Base-by-base conservation (phyloP, 2,113 vertebrate genomes). In the Cephalopholis sonnerati region DNA sequence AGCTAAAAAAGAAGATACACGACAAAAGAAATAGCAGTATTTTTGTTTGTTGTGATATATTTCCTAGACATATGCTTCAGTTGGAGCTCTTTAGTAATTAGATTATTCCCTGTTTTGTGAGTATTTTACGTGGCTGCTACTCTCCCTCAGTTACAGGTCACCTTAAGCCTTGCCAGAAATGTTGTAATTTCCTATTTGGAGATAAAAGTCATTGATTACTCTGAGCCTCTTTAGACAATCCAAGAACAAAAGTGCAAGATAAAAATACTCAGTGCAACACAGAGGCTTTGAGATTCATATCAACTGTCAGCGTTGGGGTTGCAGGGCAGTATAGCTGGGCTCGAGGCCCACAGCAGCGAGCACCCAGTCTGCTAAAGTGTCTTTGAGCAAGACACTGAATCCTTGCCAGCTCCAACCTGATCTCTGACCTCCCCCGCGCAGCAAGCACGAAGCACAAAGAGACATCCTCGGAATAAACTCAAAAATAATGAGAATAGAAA, bases 351-450 rank as follows among this genome's bases (percentile, higher is more conserved):
- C 53, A 53, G 65, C 11, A 75, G 71, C 71, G n/a, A 77, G 36
- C 62, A 62, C 55, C 76, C 65, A 54, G 82, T 73, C 80, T 87
- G 62, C 75, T 81, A 36, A 71, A 90, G 88, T 89, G 90, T 87
- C 88, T 92, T 82, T 90, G 82, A 87, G 86, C 88, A 87, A 90
- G 74, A 89, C 86, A 81, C 78, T 84, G 86, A 88, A 87, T 88
- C n/a, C 64, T 63, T 85, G 83, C 87, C 82, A 84, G 84, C 76
- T 86, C 58, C 82, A 70, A 54, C 50, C 72, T 84, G 88, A 91
- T 75, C 88, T 85, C 64, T 91, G 89, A 87, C 91, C 86, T 73
- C 54, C 41, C 65, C 81, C 44, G 66, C 70, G 80, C 64, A 78
- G 65, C 13, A 13, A 82, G 74, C 79, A 18, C 61, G 11, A 50